A percentile compares a stretch with the other conserved stretches of the same genome.
These are phyloP conservation scores for Diorhabda carinulata DNA, from an alignment of 1,140 invertebrate species.

Conservation along the genomic window DNA sequence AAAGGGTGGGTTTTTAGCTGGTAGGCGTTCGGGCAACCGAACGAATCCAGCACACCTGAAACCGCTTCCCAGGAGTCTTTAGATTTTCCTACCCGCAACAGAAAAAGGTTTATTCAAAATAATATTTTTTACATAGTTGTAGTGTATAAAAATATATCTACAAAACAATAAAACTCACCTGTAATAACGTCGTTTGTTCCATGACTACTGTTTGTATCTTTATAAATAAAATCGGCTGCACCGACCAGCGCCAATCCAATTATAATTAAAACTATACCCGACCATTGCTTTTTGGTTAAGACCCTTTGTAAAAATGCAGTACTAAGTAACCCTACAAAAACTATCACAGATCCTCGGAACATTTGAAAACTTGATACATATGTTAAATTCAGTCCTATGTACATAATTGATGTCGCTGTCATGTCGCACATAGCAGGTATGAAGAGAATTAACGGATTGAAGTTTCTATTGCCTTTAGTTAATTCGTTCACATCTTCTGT, in stretches of 20 bases:
- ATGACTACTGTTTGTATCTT: conserved; percentile 47
- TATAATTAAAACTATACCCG: conserved; percentile 78
- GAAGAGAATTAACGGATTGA: conserved; percentile 78
- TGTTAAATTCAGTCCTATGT: conserved; percentile 86
- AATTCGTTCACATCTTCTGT: conserved; percentile 56
- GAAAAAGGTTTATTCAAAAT: too few species aligned
- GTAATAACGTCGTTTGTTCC: conserved; percentile 80
- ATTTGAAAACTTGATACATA: conserved; percentile 95
- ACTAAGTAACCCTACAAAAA: conserved; percentile 90
- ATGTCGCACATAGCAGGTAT: conserved; percentile 84
- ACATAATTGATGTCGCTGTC: conserved; percentile 80
- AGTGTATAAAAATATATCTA: background rate
- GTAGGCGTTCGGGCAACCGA: too few species aligned
- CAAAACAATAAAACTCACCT: background rate
- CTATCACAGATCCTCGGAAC: conserved; percentile 83
- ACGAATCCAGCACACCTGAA: too few species aligned
- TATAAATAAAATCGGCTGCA: conserved; percentile 66
- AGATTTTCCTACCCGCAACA: too few species aligned
- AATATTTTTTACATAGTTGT: too few species aligned
- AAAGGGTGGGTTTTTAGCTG: too few species aligned
- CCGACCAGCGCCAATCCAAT: conserved; percentile 80
- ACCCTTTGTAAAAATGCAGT: conserved; percentile 77
- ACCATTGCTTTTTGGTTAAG: conserved; percentile 72
- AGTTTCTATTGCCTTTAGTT: conserved; percentile 64
- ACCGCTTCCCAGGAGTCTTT: too few species aligned